Evolutionary conservation across 2,113 vertebrate genomes (phyloP).

Genomic region (Eulemur rufifrons): DNA sequence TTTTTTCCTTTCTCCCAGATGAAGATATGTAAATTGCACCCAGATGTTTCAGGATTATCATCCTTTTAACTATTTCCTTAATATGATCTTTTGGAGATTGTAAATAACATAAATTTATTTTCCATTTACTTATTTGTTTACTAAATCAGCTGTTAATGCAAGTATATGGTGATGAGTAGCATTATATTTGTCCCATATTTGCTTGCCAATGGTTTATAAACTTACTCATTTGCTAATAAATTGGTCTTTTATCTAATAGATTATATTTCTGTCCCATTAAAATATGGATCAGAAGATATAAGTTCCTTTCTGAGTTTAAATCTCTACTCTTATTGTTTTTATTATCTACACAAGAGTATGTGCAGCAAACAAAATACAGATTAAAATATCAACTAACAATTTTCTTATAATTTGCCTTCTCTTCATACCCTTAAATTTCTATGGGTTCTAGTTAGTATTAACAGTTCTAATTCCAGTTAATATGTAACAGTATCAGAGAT

Average conservation of each 20-base stretch:
- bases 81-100: background rate
- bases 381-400: background rate
- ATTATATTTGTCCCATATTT: background rate
- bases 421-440: background rate
- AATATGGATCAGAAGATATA: background rate
- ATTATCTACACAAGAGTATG: background rate
- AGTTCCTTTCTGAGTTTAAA: background rate
- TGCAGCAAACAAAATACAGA: background rate
- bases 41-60: background rate
- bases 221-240: background rate
- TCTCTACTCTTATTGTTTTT: background rate
- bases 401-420: background rate
- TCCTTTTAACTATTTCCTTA: constrained; percentile 3
- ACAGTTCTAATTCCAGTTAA: background rate
- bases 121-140: background rate
- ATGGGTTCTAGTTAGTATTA: background rate
- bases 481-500: background rate
- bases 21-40: background rate
- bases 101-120: background rate
- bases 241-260: background rate
- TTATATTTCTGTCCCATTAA: background rate
- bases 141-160: background rate
- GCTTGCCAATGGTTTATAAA: background rate
- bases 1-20: background rate
- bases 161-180: background rate